Evolutionary conservation across 2,888 invertebrate genomes (phyloP).

Genomic region (Pristionchus arcanus): DNA sequence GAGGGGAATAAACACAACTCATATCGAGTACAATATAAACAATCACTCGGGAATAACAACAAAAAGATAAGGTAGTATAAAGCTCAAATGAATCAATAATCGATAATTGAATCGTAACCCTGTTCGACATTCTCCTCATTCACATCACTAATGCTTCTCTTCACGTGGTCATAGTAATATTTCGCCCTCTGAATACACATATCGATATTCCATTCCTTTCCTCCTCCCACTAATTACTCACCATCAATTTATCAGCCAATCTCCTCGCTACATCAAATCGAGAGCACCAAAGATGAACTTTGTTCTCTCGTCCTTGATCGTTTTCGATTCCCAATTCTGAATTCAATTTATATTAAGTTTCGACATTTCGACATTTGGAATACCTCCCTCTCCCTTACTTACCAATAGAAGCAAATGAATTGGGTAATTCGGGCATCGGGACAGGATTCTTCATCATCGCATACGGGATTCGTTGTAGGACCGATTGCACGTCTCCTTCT

Average conservation of each 20-base stretch:
- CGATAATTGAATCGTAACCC: conserved; percentile 55
- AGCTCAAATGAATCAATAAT: conserved; percentile 44
- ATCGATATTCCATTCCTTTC: background rate
- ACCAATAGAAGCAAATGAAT: conserved; percentile 66
- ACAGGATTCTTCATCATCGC: conserved; percentile 60
- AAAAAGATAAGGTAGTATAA: background rate
- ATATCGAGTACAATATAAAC: background rate
- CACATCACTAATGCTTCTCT: conserved; percentile 70
- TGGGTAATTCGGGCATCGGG: conserved; percentile 63
- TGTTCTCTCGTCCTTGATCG: conserved; percentile 60
- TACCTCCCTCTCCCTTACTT: background rate
- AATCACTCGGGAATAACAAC: conserved; percentile 9
- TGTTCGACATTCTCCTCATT: conserved; percentile 36
- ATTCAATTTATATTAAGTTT: background rate
- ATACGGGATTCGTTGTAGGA: conserved; percentile 54
- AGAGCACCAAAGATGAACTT: conserved; percentile 67
- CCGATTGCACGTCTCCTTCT: conserved; percentile 49
- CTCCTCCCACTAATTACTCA: background rate
- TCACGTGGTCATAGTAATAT: conserved; percentile 74
- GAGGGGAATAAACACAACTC: background rate
- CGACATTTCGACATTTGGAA: background rate
- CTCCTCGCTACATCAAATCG: conserved; percentile 67
- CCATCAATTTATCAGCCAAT: conserved; percentile 69
- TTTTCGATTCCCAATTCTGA: conserved; percentile 66
- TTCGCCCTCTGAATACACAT: conserved; percentile 67